Evolutionary conservation across 2,888 invertebrate species (phyloP).

Genomic region (Byasa hedistus): DNA sequence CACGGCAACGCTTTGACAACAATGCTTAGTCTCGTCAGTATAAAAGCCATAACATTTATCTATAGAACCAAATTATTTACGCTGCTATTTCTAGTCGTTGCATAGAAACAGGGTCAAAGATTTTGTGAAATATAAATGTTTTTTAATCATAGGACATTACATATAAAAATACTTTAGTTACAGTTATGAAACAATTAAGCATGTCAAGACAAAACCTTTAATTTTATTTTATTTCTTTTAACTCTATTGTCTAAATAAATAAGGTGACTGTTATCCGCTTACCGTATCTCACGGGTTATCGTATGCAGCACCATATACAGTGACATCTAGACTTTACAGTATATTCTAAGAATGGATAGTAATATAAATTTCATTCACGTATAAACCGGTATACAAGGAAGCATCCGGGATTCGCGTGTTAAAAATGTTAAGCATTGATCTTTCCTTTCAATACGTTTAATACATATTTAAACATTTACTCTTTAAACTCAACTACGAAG

Average conservation of each 20-base stretch:
- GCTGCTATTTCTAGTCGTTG: background rate
- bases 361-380: conserved; percentile 57
- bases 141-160: background rate
- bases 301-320: conserved; percentile 34
- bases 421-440: conserved; percentile 56
- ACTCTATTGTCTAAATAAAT: background rate
- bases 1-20: conserved; percentile 3
- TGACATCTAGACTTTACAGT: conserved; percentile 32
- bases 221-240: background rate
- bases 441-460: conserved; percentile 41
- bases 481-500: no score
- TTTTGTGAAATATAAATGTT: background rate
- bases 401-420: conserved; percentile 46
- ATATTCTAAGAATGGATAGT: conserved; percentile 40
- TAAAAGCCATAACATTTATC: background rate
- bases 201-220: background rate
- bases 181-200: background rate
- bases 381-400: conserved; percentile 33
- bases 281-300: conserved; percentile 23
- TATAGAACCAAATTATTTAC: background rate
- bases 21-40: background rate
- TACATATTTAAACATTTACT: background rate
- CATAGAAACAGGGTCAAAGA: background rate
- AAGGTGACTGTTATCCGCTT: conserved; percentile 13
- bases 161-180: background rate